phyloP scores from a whole-genome alignment of 2,888 invertebrate genomes.

The Tachina grossa region DNA sequence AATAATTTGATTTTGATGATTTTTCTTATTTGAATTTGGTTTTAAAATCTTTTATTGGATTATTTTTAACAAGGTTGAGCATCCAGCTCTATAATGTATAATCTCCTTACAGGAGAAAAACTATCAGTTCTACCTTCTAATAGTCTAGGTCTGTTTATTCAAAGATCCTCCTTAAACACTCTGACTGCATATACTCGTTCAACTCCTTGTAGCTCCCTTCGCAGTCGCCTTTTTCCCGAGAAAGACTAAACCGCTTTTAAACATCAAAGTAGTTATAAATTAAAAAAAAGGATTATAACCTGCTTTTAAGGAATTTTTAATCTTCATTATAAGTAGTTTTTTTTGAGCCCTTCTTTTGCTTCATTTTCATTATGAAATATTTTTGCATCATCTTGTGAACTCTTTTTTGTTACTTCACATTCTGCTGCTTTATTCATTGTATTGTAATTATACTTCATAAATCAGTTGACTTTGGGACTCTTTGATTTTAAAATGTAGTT shows the following conservation, averaged over 20 bases:
- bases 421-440: slow-evolving; percentile 65
- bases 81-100: too few species aligned
- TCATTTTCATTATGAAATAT: slow-evolving; percentile 60
- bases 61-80: too few species aligned
- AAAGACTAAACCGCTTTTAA: background rate
- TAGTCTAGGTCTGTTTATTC: background rate
- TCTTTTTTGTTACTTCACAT: slow-evolving; percentile 28
- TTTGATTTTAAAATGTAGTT: slow-evolving; percentile 63
- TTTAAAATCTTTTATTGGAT: too few species aligned
- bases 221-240: background rate
- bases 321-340: slow-evolving; percentile 71
- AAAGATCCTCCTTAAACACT: background rate
- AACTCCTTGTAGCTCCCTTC: background rate
- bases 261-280: slow-evolving; percentile 44
- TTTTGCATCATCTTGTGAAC: slow-evolving; percentile 38
- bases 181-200: background rate
- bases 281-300: slow-evolving; percentile 67
- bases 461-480: slow-evolving; percentile 71
- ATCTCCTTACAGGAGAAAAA: too few species aligned
- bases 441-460: slow-evolving; percentile 72
- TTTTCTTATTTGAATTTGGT: too few species aligned
- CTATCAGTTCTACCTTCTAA: background rate
- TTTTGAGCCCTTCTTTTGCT: slow-evolving; percentile 45
- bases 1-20: too few species aligned
- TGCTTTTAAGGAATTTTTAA: slow-evolving; percentile 69